These are phyloP conservation scores for Lucinisca nassula DNA, from an alignment of 2,888 invertebrate species.

Conservation along the genomic window DNA sequence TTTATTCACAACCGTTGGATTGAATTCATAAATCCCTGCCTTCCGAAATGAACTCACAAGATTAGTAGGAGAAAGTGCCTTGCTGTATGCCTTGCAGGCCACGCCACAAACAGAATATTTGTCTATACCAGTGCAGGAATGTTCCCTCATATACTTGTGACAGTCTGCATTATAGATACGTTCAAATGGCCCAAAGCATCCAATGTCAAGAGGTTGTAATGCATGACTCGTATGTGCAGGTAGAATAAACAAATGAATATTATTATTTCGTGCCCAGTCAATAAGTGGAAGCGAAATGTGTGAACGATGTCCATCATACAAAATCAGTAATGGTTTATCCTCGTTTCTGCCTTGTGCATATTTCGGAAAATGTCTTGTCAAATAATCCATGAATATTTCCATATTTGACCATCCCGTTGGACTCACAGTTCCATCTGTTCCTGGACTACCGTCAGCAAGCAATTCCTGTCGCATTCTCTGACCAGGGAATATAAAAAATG, in stretches of 20 bases:
- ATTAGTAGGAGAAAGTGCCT: not conserved
- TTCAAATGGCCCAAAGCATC: conserved; percentile 31
- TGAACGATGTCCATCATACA: conserved; percentile 33
- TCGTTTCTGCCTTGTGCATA: not conserved
- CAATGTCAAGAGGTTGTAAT: conserved; percentile 8
- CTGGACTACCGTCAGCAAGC: not conserved
- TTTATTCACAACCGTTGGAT: not conserved
- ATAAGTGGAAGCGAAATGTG: not conserved
- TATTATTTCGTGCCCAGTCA: conserved; percentile 26
- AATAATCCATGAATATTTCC: not conserved
- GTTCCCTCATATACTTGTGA: not conserved
- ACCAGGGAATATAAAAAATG: not conserved
- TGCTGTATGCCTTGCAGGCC: not conserved
- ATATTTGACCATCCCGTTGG: not conserved
- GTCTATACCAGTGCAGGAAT: not conserved
- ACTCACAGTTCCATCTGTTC: conserved; percentile 11
- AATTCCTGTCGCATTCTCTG: conserved; percentile 7
- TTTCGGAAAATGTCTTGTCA: conserved; percentile 13
- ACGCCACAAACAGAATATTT: conserved; percentile 1
- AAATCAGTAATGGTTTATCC: not conserved
- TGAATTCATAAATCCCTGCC: not conserved
- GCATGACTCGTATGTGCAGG: too few relatives aligned
- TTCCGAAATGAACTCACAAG: not conserved
- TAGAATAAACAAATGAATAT: conserved; percentile 20
- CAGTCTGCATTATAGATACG: conserved; percentile 16